A percentile compares a stretch with the other conserved stretches of the same genome.
Evolutionary conservation across 2,888 invertebrate genomes (phyloP).

Genomic region (Amiota communis): DNA sequence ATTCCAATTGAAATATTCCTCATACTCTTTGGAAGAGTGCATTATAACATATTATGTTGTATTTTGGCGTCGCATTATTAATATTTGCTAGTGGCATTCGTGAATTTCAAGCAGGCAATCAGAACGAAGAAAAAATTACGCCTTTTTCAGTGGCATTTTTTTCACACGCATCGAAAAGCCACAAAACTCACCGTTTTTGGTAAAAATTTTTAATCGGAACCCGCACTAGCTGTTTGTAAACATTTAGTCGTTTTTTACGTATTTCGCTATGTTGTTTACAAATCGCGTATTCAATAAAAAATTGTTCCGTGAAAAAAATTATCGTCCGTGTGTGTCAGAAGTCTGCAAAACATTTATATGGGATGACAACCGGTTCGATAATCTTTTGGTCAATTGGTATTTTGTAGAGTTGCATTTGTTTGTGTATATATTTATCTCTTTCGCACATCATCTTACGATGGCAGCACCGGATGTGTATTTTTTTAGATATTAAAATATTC

Average conservation of each 20-base stretch:
- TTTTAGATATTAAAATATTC: too few species aligned
- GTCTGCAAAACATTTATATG: constrained; percentile 7
- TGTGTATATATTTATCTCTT: too few species aligned
- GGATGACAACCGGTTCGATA: too few species aligned
- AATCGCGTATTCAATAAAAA: constrained; percentile 10
- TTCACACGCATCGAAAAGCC: constrained; percentile 54
- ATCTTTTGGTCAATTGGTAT: not conserved
- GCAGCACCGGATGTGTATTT: too few species aligned
- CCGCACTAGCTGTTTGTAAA: constrained; percentile 63
- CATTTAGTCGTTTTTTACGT: constrained; percentile 59
- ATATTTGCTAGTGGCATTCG: not conserved
- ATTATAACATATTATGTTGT: not conserved
- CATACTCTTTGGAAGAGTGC: too few species aligned
- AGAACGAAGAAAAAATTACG: constrained; percentile 32
- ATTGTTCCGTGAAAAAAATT: constrained; percentile 21
- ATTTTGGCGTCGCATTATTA: not conserved
- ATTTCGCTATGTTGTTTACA: constrained; percentile 48
- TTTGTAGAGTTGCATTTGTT: not conserved
- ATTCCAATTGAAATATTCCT: not conserved
- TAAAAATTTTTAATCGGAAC: constrained; percentile 40
- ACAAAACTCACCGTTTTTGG: constrained; percentile 65
- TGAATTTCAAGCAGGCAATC: constrained; percentile 19
- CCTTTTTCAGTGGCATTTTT: constrained; percentile 50
- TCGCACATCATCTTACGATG: too few species aligned
- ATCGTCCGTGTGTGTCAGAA: constrained; percentile 18